Base-by-base conservation (phyloP, 2,888 invertebrate species). In the Drosophila anomelani region DNA sequence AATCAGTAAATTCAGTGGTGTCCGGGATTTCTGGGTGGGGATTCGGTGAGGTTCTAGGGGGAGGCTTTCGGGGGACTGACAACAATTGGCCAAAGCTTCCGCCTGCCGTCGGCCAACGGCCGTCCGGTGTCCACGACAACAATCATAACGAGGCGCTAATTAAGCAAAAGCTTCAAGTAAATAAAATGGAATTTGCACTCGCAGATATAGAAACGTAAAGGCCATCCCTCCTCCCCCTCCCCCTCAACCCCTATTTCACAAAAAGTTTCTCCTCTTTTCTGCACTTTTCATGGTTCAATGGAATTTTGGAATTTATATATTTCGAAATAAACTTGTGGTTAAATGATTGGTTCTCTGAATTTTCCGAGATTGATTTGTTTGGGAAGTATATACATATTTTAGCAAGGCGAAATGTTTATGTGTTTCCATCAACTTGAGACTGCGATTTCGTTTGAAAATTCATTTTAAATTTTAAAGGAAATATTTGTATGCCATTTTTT, bases 131-230 rank as follows among this genome's bases (percentile, higher is more conserved):
- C 34, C 57, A 47, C 51, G 55, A 46, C 55, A 63, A 47, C 44
- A 64, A 66, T 46, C 59, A 69, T 70, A 80, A 71, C 63, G 76
- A 75, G 63, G 58, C 77, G 79, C 85, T 83, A 83, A 83, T 83
- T 81, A 83, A 86, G 84, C 87, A 81, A 74, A 72, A 73, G 57
- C 67, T 63, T 26, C 69, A 66, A 85, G 81, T 86, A 84, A 81
- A 83, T 86, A 77, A 84, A 86, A 72, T 86, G 77, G 69, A 84
- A 84, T 86, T 81, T 83, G 81, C 71, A 74, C 84, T 78, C 59
- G 64, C 34, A 58, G 55, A 67, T 55, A 39, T 46, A 46, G 63
- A 73, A 61, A 47, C 39, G 46, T 39, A 34, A 53, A 54, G 67
- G 56, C 43, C 39, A 34, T 12, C n/a, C 32, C 26, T 4, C 26